These are phyloP conservation scores for Ahaetulla prasina DNA, from an alignment of 2,113 vertebrate genomes.

Conservation along the genomic window DNA sequence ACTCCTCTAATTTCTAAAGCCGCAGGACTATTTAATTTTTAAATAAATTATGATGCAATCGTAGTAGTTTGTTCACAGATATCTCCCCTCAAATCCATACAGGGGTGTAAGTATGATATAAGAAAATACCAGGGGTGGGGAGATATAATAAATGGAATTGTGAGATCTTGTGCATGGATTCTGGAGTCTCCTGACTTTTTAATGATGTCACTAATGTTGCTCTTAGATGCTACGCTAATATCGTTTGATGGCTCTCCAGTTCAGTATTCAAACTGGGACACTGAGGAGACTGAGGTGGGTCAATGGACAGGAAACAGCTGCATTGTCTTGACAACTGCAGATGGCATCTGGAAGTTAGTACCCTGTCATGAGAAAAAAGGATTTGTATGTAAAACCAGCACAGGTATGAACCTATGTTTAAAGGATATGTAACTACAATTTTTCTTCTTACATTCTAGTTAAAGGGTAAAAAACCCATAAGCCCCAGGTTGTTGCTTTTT, in stretches of 20 bases:
- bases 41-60: neutral
- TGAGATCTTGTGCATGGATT: neutral
- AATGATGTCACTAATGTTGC: slow-evolving; percentile 34
- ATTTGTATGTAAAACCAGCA: slow-evolving; percentile 83
- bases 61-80: no score
- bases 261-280: slow-evolving; percentile 83
- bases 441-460: neutral
- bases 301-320: slow-evolving; percentile 71
- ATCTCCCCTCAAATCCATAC: no score
- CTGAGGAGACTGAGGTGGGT: slow-evolving; percentile 69
- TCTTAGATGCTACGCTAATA: slow-evolving; percentile 71
- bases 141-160: neutral
- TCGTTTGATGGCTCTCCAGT: slow-evolving; percentile 83
- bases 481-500: neutral
- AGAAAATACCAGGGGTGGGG: neutral
- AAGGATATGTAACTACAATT: neutral
- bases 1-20: neutral
- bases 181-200: neutral
- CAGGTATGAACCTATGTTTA: slow-evolving; percentile 66
- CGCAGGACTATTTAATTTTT: neutral
- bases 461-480: neutral
- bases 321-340: slow-evolving; percentile 69
- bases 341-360: slow-evolving; percentile 80
- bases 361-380: slow-evolving; percentile 76
- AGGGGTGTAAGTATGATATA: neutral